phyloP scores from a whole-genome alignment of 2,888 invertebrate species.

The Troglohyphantes excavatus region DNA sequence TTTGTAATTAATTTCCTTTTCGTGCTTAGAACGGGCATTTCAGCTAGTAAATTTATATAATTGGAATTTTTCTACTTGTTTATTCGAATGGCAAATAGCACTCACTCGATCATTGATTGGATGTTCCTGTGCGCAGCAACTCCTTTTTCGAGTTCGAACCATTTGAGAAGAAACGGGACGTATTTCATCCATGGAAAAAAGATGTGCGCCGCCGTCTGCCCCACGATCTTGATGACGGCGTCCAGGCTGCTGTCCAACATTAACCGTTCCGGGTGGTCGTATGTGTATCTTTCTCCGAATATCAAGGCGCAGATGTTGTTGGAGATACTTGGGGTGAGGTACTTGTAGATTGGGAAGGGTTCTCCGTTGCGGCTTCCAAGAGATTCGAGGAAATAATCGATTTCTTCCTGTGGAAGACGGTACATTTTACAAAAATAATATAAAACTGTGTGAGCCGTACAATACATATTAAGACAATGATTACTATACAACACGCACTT shows the following conservation, averaged over 20 bases:
- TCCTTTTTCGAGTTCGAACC: conserved; percentile 19
- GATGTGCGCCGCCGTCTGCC: conserved; percentile 29
- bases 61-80: background rate
- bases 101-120: conserved; percentile 10
- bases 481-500: too few species aligned
- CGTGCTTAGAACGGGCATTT: background rate
- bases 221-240: conserved; percentile 7
- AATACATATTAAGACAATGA: too few species aligned
- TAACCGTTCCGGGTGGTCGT: conserved; percentile 74
- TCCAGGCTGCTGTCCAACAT: conserved; percentile 46
- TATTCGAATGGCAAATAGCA: background rate
- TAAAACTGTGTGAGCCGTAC: too few species aligned
- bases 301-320: conserved; percentile 79
- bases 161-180: conserved; percentile 31
- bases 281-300: conserved; percentile 79
- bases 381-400: conserved; percentile 64
- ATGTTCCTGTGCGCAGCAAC: background rate
- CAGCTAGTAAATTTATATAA: too few species aligned
- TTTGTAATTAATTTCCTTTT: background rate
- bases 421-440: too few species aligned
- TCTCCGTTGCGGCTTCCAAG: conserved; percentile 46
- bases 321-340: conserved; percentile 78
- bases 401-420: conserved; percentile 63
- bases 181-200: conserved; percentile 62
- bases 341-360: conserved; percentile 56